These are phyloP conservation scores for Rhinogobius similis DNA, from an alignment of 2,113 vertebrate genomes.

Conservation along the genomic window DNA sequence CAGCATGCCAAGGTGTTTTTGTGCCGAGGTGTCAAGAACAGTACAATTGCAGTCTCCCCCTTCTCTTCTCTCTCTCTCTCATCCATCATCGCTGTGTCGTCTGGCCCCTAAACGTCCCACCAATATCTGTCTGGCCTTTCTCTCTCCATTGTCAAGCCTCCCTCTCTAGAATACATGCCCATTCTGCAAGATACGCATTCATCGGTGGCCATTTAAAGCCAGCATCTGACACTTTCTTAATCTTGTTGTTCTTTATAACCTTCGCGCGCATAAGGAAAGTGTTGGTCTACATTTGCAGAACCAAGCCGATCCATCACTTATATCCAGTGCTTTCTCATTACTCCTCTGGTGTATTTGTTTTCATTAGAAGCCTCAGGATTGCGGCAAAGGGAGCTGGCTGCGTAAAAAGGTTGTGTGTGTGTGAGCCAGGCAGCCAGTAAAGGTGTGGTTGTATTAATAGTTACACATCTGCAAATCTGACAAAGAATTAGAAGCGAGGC, in stretches of 20 bases:
- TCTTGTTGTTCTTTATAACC: constrained; percentile 73
- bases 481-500: constrained; percentile 7
- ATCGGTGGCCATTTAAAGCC: constrained; percentile 62
- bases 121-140: constrained; percentile 57
- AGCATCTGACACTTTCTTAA: constrained; percentile 75
- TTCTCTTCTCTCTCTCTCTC: constrained; percentile 34
- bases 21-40: constrained; percentile 78
- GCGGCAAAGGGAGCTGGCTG: constrained; percentile 14
- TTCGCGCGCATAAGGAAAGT: constrained; percentile 56
- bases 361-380: constrained; percentile 59
- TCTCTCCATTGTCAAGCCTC: constrained; percentile 54
- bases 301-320: constrained; percentile 40
- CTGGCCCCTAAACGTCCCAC: constrained; percentile 69
- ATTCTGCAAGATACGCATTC: constrained; percentile 50
- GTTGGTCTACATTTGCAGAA: constrained; percentile 57
- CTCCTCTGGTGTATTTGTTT: constrained; percentile 66
- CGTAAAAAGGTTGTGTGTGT: neutral
- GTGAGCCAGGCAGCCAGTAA: neutral
- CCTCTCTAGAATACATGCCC: constrained; percentile 29
- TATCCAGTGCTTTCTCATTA: constrained; percentile 31
- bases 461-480: constrained; percentile 26
- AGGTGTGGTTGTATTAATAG: constrained; percentile 14
- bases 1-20: constrained; percentile 77
- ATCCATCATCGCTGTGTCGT: constrained; percentile 73
- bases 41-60: constrained; percentile 70